phyloP scores from a whole-genome alignment of 2,113 vertebrate species.

The Odocoileus virginianus region DNA sequence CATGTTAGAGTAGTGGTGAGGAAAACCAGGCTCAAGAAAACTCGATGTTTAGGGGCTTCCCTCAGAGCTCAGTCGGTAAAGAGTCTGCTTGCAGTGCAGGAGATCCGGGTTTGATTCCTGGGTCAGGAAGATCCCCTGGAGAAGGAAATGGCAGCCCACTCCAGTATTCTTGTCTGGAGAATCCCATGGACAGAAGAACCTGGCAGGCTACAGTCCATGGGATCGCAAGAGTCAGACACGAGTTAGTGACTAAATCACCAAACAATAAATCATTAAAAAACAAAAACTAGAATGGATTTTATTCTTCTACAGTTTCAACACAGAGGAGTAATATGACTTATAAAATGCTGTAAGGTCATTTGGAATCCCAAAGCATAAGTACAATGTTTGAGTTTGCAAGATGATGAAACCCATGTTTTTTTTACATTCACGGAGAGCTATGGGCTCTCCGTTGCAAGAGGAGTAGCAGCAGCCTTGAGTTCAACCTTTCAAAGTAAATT shows the following conservation, averaged over 20 bases:
- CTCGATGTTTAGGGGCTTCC: neutral
- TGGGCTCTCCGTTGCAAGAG: neutral
- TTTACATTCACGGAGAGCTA: neutral
- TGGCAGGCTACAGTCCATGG: neutral
- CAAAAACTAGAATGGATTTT: neutral
- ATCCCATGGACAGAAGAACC: neutral
- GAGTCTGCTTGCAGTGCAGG: neutral
- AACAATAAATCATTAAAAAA: neutral
- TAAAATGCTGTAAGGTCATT: neutral
- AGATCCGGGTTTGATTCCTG: neutral
- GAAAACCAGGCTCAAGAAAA: neutral
- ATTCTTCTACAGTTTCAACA: neutral
- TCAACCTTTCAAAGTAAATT: neutral
- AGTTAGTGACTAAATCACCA: neutral
- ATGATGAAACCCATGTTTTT: neutral
- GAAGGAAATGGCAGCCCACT: neutral
- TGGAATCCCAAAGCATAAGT: neutral
- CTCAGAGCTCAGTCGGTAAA: neutral
- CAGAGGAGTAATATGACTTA: neutral
- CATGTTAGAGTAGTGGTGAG: neutral
- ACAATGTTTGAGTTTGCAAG: neutral
- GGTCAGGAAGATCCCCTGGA: neutral
- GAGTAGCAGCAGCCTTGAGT: neutral
- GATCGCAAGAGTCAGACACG: rapidly evolving
- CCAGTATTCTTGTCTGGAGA: neutral